Evolutionary conservation across 2,113 vertebrate genomes (phyloP).

Genomic region (Albula goreensis): DNA sequence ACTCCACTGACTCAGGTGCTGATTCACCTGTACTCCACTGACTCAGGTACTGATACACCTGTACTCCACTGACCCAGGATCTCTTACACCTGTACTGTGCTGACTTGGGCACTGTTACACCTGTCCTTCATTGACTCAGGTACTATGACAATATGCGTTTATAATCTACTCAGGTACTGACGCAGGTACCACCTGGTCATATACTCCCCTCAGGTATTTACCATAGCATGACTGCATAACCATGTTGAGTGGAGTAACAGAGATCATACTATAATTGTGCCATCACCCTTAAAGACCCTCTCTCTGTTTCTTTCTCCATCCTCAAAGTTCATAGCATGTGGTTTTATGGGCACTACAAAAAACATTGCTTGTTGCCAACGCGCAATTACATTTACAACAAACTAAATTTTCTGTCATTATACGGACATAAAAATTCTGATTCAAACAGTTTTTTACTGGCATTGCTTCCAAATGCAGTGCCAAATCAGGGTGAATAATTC

Average conservation of each 20-base stretch:
- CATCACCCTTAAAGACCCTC: neutral
- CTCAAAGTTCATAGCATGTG: neutral
- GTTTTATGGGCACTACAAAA: neutral
- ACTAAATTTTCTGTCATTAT: neutral
- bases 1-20: constrained; percentile 93
- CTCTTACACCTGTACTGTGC: neutral
- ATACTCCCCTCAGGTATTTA: neutral
- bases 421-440: neutral
- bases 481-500: neutral
- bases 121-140: constrained; percentile 28
- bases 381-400: neutral
- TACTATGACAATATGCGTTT: neutral
- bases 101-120: constrained; percentile 22
- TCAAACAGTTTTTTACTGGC: neutral
- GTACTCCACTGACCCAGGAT: constrained; percentile 28
- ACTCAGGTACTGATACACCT: constrained; percentile 22
- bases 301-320: neutral
- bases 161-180: neutral
- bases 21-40: constrained; percentile 1
- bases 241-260: neutral
- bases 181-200: neutral
- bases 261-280: neutral
- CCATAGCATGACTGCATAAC: neutral
- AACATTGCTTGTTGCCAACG: neutral
- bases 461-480: neutral